phyloP scores from a whole-genome alignment of 1,140 invertebrate species.

The Diachasmimorpha longicaudata region DNA sequence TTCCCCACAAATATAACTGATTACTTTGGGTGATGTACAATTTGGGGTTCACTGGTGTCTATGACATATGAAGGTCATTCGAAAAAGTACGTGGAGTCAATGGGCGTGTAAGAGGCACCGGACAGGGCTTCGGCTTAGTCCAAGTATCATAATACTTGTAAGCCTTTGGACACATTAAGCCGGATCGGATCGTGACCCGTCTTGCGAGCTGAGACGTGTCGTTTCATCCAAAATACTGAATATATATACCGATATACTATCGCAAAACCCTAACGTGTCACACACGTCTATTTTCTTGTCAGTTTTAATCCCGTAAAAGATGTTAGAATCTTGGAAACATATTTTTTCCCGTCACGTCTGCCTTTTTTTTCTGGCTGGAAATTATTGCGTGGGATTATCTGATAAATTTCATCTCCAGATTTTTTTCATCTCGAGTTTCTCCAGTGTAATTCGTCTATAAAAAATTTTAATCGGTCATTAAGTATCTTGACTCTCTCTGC shows the following conservation, averaged over 20 bases:
- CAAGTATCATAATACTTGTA: slow-evolving; percentile 57
- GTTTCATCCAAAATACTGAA: background rate
- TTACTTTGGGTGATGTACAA: background rate
- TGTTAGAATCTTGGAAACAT: background rate
- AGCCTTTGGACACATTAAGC: slow-evolving; percentile 51
- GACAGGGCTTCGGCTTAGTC: slow-evolving; percentile 51
- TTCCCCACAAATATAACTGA: background rate
- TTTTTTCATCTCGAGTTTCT: too few species aligned
- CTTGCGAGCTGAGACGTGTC: background rate
- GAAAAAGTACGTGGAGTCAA: slow-evolving; percentile 38
- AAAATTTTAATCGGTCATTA: too few species aligned
- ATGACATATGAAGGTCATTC: background rate
- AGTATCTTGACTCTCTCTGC: too few species aligned
- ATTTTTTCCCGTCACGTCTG: too few species aligned
- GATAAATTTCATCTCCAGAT: too few species aligned
- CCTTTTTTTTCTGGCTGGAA: too few species aligned
- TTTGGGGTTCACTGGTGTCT: background rate
- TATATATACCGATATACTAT: background rate
- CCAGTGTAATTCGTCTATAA: too few species aligned
- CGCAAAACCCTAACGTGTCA: background rate
- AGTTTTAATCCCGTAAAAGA: background rate
- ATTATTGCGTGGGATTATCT: too few species aligned
- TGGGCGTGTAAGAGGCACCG: slow-evolving; percentile 42
- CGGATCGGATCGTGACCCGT: slow-evolving; percentile 55
- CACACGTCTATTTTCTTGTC: background rate